Evolutionary conservation across 35 echinoderm and acorn worm genomes (phyloP).

Genomic region (Ophiothrix spiculata): DNA sequence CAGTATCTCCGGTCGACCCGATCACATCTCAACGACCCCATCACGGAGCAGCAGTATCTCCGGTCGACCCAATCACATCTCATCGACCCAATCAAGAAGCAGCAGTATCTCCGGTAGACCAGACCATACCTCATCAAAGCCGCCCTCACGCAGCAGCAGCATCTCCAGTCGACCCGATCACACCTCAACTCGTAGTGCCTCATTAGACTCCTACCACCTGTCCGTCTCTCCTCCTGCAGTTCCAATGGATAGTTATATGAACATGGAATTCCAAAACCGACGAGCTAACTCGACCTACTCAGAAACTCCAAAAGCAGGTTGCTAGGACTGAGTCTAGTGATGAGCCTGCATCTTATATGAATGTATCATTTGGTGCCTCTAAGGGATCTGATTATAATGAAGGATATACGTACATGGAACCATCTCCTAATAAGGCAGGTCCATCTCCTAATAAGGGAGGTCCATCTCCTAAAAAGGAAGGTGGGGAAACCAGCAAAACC

Average conservation of each 20-base stretch:
- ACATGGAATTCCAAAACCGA: constrained; percentile 61
- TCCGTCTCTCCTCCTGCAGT: constrained; percentile 5
- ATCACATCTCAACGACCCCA: too few relatives aligned
- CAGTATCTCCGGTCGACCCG: too few relatives aligned
- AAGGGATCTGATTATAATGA: neutral
- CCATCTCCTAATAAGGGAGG: too few relatives aligned
- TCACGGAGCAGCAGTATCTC: too few relatives aligned
- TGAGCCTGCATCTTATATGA: neutral
- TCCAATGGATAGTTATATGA: constrained; percentile 53
- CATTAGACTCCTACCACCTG: neutral
- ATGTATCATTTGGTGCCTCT: constrained; percentile 2
- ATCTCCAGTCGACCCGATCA: neutral
- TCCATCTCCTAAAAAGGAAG: too few relatives aligned
- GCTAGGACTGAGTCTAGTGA: neutral
- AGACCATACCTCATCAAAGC: too few relatives aligned
- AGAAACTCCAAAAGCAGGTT: neutral
- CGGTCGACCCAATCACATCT: too few relatives aligned
- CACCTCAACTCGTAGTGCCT: neutral
- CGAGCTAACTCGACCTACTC: neutral
- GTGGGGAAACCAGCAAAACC: constrained; percentile 15
- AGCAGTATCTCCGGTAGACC: too few relatives aligned
- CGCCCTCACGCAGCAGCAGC: constrained; percentile 17
- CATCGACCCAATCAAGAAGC: too few relatives aligned
- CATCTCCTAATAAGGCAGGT: neutral
- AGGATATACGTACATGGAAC: constrained; percentile 18